Percentiles rank a stretch among this genome's conserved stretches.
These are phyloP conservation scores for Tadarida brasiliensis DNA, from an alignment of 2,797 vertebrate genomes.

Conservation along the genomic window DNA sequence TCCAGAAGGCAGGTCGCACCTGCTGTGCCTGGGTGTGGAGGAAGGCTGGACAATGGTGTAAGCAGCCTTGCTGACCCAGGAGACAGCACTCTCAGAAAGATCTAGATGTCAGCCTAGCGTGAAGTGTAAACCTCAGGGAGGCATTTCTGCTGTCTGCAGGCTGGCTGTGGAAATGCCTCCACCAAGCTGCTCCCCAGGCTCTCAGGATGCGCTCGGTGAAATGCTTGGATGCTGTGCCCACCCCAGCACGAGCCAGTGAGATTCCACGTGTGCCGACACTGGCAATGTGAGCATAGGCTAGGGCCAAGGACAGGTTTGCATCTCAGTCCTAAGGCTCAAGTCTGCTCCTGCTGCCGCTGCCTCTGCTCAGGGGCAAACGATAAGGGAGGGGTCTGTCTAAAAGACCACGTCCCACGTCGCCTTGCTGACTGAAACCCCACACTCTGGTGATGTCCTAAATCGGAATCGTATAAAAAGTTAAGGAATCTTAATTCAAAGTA, in stretches of 20 bases:
- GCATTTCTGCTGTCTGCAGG: background rate
- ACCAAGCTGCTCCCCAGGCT: background rate
- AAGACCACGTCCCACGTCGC: background rate
- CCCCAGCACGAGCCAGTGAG: background rate
- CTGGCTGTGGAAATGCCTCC: background rate
- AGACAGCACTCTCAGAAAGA: background rate
- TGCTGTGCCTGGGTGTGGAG: conserved; percentile 60
- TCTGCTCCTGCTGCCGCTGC: background rate
- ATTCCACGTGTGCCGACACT: rapidly evolving
- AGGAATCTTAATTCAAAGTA: background rate
- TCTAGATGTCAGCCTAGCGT: background rate
- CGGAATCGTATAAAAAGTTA: background rate
- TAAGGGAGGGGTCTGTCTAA: background rate
- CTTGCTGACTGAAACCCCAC: background rate
- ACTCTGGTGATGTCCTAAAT: rapidly evolving
- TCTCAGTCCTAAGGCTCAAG: background rate
- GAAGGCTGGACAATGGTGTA: background rate
- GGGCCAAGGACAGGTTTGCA: background rate
- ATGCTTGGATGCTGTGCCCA: background rate
- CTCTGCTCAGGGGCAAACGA: background rate
- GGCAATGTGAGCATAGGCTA: rapidly evolving
- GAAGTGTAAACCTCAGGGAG: background rate
- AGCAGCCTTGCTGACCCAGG: conserved; percentile 36
- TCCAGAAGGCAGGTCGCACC: conserved; percentile 73
- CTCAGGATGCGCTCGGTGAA: background rate